These are phyloP conservation scores for Bothrops jararaca DNA, from an alignment of 2,113 vertebrate genomes.

Conservation along the genomic window DNA sequence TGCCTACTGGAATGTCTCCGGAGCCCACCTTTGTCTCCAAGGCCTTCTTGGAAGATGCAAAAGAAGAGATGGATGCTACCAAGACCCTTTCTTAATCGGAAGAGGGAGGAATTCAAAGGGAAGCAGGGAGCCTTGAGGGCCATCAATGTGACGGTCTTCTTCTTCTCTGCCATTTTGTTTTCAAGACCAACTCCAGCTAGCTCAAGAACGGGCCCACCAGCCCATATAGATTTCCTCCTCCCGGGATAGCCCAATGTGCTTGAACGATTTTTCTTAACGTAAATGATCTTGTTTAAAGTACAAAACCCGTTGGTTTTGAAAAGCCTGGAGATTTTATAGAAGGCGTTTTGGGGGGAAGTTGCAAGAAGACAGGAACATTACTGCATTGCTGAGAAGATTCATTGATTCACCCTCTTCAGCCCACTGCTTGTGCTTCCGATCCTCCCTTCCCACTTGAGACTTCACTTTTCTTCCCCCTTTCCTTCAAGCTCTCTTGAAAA, in stretches of 20 bases:
- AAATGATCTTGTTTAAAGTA: neutral
- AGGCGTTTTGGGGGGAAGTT: neutral
- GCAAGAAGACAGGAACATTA: neutral
- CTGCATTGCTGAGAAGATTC: neutral
- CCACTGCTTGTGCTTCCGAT: neutral
- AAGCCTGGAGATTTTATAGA: neutral
- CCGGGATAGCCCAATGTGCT: neutral
- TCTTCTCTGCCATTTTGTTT: neutral
- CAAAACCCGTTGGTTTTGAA: neutral
- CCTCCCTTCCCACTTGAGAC: neutral
- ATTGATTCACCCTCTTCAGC: neutral
- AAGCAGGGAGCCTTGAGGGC: no score
- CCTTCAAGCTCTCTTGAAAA: conserved; percentile 10
- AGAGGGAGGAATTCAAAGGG: no score
- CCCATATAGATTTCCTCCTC: neutral
- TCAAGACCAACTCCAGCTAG: no score
- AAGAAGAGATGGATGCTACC: neutral
- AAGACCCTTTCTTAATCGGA: no score
- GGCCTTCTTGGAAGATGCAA: neutral
- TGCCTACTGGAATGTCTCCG: neutral
- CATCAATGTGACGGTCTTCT: no score
- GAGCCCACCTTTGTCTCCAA: neutral
- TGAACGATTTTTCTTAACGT: neutral
- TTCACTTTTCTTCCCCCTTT: neutral
- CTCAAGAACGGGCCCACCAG: neutral